Conservation (phyloP, 2,888 invertebrate species). For the Torymus auratus region DNA sequence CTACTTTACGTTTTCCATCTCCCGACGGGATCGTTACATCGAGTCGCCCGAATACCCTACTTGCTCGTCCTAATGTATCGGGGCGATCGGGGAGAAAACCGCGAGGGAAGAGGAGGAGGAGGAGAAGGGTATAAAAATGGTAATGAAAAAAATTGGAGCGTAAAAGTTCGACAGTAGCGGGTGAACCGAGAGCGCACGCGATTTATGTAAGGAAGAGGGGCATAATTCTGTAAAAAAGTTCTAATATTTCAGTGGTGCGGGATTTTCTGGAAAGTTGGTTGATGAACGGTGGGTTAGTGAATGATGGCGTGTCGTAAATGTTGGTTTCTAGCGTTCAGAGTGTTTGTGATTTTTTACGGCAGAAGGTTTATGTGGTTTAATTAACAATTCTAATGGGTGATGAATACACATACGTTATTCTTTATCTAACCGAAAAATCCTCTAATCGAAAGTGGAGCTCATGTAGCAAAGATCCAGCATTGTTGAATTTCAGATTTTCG, state of each 20-base stretch:
- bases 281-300: neutral
- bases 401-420: too few relatives aligned
- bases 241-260: neutral
- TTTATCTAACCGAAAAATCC: too few relatives aligned
- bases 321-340: neutral
- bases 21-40: neutral
- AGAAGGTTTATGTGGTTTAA: too few relatives aligned
- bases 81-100: too few relatives aligned
- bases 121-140: constrained; percentile 34
- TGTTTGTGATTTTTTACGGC: neutral
- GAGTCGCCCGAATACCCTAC: neutral
- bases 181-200: constrained; percentile 23
- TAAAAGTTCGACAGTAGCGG: constrained; percentile 39
- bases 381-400: too few relatives aligned
- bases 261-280: constrained; percentile 23
- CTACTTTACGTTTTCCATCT: neutral
- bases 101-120: neutral
- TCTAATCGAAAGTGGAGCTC: too few relatives aligned
- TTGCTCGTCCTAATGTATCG: constrained; percentile 21
- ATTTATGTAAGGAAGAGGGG: constrained; percentile 36
- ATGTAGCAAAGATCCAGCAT: too few relatives aligned
- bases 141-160: constrained; percentile 50
- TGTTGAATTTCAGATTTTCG: too few relatives aligned
- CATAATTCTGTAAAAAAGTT: constrained; percentile 23
- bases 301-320: too few relatives aligned